These are phyloP conservation scores for Phaethornis superciliosus DNA, from an alignment of 2,113 vertebrate species.

Conservation along the genomic window DNA sequence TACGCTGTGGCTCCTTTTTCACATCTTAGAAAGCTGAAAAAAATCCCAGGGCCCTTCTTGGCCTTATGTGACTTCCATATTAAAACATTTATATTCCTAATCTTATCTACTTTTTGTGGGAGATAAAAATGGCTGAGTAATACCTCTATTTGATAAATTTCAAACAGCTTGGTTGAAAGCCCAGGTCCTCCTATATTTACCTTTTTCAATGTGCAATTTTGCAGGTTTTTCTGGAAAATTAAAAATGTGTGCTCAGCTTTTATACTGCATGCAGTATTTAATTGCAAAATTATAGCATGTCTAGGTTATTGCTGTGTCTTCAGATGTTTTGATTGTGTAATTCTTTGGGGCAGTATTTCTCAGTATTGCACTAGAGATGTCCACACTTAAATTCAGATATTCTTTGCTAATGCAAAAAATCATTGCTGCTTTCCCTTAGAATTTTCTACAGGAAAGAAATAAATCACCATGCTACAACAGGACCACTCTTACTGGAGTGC, in stretches of 20 bases:
- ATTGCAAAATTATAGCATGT: neutral
- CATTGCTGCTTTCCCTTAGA: neutral
- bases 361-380: neutral
- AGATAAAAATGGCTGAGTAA: neutral
- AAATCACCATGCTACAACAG: neutral
- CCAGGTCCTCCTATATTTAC: neutral
- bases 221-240: neutral
- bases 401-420: neutral
- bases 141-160: neutral
- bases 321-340: neutral
- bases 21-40: conserved; percentile 1
- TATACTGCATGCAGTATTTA: neutral
- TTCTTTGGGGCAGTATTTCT: neutral
- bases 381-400: neutral
- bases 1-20: neutral
- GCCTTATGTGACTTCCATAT: conserved; percentile 26
- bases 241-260: neutral
- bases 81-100: neutral
- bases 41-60: neutral
- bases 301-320: neutral
- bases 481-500: neutral
- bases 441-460: neutral
- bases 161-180: neutral
- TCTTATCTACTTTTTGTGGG: neutral
- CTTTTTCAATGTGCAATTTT: neutral